phyloP scores from a whole-genome alignment of 2,888 invertebrate species.

The Trypoxylon attenuatum region DNA sequence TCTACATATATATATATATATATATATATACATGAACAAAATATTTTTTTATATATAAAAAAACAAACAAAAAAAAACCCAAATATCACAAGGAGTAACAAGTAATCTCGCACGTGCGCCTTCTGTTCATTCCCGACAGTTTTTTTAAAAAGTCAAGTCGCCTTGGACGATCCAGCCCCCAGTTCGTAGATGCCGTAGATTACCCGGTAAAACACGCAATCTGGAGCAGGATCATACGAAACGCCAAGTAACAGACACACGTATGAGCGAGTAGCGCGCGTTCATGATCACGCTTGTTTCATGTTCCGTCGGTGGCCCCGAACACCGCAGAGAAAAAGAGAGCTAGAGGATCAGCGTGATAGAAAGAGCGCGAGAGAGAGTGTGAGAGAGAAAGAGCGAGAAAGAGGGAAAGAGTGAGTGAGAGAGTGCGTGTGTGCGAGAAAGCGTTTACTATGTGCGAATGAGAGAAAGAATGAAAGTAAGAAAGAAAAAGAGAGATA shows the following conservation, averaged over 20 bases:
- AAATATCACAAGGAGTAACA: slow-evolving; percentile 27
- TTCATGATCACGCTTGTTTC: too few relatives aligned
- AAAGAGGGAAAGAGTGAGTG: slow-evolving; percentile 16
- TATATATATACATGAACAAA: too few relatives aligned
- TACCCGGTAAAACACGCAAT: slow-evolving; percentile 66
- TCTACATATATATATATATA: too few relatives aligned
- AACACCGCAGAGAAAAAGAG: too few relatives aligned
- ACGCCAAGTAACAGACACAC: slow-evolving; percentile 50
- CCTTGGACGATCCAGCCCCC: slow-evolving; percentile 67
- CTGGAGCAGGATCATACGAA: slow-evolving; percentile 61
- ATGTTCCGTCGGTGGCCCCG: slow-evolving; percentile 41
- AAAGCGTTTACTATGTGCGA: slow-evolving; percentile 35
- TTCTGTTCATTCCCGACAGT: slow-evolving; percentile 72
- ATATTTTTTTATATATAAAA: neutral
- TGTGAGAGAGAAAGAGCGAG: slow-evolving; percentile 34
- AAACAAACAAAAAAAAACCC: slow-evolving; percentile 1
- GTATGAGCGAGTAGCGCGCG: slow-evolving; percentile 42
- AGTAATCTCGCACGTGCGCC: slow-evolving; percentile 68
- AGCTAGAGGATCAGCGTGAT: slow-evolving; percentile 37
- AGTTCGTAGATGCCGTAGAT: slow-evolving; percentile 66
- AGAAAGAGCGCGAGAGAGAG: slow-evolving; percentile 27
- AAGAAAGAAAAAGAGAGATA: slow-evolving; percentile 2
- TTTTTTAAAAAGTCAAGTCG: slow-evolving; percentile 70
- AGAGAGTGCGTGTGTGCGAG: too few relatives aligned
- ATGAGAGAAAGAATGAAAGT: slow-evolving; percentile 30